Evolutionary conservation across 2,113 vertebrate species (phyloP).

Genomic region (Corythaeola cristata): DNA sequence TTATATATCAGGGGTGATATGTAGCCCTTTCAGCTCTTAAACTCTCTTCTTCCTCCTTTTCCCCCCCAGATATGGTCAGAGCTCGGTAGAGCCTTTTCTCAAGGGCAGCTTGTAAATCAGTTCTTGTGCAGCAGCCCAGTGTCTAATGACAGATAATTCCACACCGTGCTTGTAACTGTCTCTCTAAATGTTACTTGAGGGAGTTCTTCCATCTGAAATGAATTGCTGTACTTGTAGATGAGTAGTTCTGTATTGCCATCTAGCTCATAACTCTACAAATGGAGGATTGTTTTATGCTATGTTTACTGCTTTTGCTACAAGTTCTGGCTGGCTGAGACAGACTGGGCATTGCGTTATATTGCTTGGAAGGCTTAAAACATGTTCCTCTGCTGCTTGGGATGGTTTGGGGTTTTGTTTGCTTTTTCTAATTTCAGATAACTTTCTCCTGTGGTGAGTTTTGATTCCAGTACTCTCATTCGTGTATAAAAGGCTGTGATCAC

Average conservation of each 20-base stretch:
- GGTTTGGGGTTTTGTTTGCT: background rate
- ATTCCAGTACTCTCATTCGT: background rate
- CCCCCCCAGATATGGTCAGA: background rate
- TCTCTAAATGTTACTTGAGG: conserved; percentile 4
- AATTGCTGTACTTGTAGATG: conserved; percentile 10
- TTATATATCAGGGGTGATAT: background rate
- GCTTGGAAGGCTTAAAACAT: background rate
- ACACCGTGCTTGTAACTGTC: background rate
- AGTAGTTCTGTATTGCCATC: background rate
- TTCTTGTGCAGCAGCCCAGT: conserved; percentile 6
- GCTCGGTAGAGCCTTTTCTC: background rate
- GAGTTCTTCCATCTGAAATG: conserved; percentile 9
- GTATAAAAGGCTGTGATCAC: background rate
- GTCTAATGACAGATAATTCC: background rate
- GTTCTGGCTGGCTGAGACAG: background rate
- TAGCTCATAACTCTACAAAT: background rate
- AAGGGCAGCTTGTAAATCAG: background rate
- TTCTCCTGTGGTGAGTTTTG: background rate
- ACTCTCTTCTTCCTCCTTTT: background rate
- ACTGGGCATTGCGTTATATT: background rate
- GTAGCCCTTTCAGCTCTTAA: background rate
- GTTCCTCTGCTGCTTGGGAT: background rate
- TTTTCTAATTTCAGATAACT: background rate
- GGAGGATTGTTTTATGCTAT: background rate
- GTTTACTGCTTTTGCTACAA: background rate